phyloP scores from a whole-genome alignment of 2,888 invertebrate genomes.

The Limnephilus rhombicus region DNA sequence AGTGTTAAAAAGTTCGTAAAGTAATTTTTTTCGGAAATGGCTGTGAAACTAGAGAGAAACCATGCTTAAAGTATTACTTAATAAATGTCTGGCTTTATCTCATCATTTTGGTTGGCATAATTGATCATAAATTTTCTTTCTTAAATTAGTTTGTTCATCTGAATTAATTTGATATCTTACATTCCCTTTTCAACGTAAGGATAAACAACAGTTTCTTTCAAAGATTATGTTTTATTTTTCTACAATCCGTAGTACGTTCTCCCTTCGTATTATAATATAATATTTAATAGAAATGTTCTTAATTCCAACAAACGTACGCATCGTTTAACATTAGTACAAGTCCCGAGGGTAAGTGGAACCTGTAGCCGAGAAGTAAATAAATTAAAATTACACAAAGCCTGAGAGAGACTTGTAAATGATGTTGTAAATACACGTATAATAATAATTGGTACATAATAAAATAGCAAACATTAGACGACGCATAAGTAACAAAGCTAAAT shows the following conservation, averaged over 20 bases:
- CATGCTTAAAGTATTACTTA: too few relatives aligned
- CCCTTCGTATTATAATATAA: background rate
- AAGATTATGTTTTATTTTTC: background rate
- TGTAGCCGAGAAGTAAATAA: background rate
- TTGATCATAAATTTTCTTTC: too few relatives aligned
- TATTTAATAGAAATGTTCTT: background rate
- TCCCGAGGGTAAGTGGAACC: background rate
- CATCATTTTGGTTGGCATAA: background rate
- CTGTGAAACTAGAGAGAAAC: too few relatives aligned
- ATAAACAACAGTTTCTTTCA: background rate
- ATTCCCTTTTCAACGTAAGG: background rate
- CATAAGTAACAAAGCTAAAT: background rate
- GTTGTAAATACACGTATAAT: background rate
- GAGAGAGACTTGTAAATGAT: background rate
- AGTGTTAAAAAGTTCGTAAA: too few relatives aligned
- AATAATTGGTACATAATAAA: background rate
- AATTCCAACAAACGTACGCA: background rate
- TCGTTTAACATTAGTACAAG: background rate
- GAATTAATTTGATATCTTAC: background rate
- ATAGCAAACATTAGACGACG: background rate
- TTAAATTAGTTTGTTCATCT: background rate
- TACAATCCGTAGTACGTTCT: background rate
- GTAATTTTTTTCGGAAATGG: too few relatives aligned
- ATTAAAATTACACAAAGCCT: background rate
- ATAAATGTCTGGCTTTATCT: too few relatives aligned